Evolutionary conservation across 2,797 vertebrate species (phyloP), one percentile per base, ranked within the genome.

Genomic region (Bufotes viridis): DNA sequence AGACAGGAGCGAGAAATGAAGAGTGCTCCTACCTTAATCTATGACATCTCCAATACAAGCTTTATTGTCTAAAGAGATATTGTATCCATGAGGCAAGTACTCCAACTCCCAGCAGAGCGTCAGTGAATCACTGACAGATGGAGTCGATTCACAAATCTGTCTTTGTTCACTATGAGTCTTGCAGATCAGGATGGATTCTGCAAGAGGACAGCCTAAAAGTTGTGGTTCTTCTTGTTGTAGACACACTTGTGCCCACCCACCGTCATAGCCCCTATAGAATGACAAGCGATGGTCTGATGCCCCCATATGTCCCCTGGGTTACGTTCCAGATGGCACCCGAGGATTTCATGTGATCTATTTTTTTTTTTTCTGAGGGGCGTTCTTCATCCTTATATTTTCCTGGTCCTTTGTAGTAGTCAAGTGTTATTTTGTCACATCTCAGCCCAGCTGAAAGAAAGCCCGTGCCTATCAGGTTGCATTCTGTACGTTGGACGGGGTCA

Each of bases 331-430:
- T 82, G 65, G n/a, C 15, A 26, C 57, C 9, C 42, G n/a, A 63
- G 83, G 26, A 29, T 78, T 78, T 69, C 20, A 51, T 61, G 49
- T 49, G 10, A 75, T 49, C 7, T 78, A 22, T 67, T 65, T 22
- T 57, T 24, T 78, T 42, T 74, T 42, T 34, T 20, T 42, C 51
- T 20, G 15, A 34, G 18, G 53, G 81, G 57, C 58, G 18, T 65
- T 34, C 80, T 88, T n/a, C 87, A 26, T 60, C 26, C 49, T 60
- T 81, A 42, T 78, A 70, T 69, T 78, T 34, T 67, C n/a, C 60
- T 72, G 81, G 85, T 72, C 63, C 85, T 87, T 87, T 89, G 85
- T 87, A 89, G 79, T 69, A 80, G 85, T 80, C 85, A 89, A 86
- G 74, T 89, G 88, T 20, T 74, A 61, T 89, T 84, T 61, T 84